A percentile compares a stretch with the other conserved stretches of the same genome.
phyloP scores from a whole-genome alignment of 2,888 invertebrate genomes.

The Dryomyza anilis region DNA sequence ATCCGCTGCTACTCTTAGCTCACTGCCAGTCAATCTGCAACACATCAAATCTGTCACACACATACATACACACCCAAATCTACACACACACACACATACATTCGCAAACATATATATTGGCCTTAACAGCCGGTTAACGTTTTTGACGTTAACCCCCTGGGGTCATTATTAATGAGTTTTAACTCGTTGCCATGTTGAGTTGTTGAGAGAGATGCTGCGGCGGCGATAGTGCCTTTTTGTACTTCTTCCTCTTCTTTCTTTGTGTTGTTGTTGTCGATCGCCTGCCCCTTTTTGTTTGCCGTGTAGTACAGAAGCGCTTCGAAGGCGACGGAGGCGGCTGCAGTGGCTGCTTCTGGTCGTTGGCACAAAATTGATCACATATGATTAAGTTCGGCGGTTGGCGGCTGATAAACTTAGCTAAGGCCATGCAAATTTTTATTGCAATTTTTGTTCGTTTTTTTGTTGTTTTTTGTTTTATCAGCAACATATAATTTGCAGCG shows the following conservation, averaged over 20 bases:
- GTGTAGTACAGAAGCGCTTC: slow-evolving; percentile 19
- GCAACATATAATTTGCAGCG: not conserved
- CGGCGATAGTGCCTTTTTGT: no score
- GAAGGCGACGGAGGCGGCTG: not conserved
- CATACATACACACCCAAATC: not conserved
- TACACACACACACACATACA: no score
- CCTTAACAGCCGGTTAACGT: slow-evolving; percentile 27
- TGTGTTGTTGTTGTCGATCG: slow-evolving; percentile 10
- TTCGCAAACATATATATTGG: no score
- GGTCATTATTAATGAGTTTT: slow-evolving; percentile 31
- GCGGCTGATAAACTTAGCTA: slow-evolving; percentile 2
- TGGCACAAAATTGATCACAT: slow-evolving; percentile 17
- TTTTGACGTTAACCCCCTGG: slow-evolving; percentile 29
- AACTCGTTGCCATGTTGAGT: no score
- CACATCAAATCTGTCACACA: not conserved
- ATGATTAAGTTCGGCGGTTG: slow-evolving; percentile 21
- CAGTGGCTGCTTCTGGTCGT: not conserved
- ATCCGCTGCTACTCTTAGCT: not conserved
- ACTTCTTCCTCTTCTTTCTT: no score
- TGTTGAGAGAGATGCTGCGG: no score
- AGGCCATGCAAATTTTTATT: not conserved
- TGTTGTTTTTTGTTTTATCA: not conserved
- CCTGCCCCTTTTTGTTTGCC: not conserved
- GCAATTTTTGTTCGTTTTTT: not conserved
- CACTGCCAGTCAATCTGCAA: not conserved